A percentile compares a stretch with the other conserved stretches of the same genome.
phyloP scores from a whole-genome alignment of 2,888 invertebrate species.

The Calameuta pallipes region DNA sequence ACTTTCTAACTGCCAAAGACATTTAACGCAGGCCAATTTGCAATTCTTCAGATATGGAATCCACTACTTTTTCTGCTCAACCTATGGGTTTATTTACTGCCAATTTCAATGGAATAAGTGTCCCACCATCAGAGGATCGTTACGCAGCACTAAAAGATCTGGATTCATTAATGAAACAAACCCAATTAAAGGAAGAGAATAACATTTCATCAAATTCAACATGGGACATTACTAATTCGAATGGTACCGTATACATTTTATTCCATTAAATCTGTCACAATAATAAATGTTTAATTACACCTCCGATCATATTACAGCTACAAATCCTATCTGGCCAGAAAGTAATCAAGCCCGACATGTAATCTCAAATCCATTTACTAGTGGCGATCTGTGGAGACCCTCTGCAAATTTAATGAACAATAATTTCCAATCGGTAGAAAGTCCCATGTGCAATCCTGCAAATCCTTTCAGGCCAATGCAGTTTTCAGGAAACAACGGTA shows the following conservation, averaged over 20 bases:
- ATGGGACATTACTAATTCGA: slow-evolving; percentile 53
- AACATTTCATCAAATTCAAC: slow-evolving; percentile 39
- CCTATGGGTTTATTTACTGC: slow-evolving; percentile 37
- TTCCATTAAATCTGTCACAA: neutral
- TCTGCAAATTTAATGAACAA: slow-evolving; percentile 51
- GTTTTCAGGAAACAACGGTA: slow-evolving; percentile 58
- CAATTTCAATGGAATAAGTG: slow-evolving; percentile 52
- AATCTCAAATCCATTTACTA: slow-evolving; percentile 60
- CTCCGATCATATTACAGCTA: slow-evolving; percentile 31
- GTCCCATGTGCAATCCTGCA: slow-evolving; percentile 56
- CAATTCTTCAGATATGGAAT: slow-evolving; percentile 24
- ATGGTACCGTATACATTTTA: slow-evolving; percentile 29
- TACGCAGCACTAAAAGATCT: slow-evolving; percentile 96
- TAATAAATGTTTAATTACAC: neutral
- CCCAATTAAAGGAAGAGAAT: slow-evolving; percentile 58
- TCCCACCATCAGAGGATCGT: slow-evolving; percentile 78
- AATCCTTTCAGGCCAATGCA: slow-evolving; percentile 61
- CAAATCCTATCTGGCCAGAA: slow-evolving; percentile 52
- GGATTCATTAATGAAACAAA: slow-evolving; percentile 74
- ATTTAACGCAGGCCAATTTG: slow-evolving; percentile 39
- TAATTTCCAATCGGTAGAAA: slow-evolving; percentile 16
- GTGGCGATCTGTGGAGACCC: slow-evolving; percentile 57
- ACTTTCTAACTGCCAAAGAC: slow-evolving; percentile 18
- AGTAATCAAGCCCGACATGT: slow-evolving; percentile 54
- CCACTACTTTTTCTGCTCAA: slow-evolving; percentile 35